These are phyloP conservation scores for Microctonus aethiopoides DNA, from an alignment of 2,888 invertebrate genomes.

Conservation along the genomic window DNA sequence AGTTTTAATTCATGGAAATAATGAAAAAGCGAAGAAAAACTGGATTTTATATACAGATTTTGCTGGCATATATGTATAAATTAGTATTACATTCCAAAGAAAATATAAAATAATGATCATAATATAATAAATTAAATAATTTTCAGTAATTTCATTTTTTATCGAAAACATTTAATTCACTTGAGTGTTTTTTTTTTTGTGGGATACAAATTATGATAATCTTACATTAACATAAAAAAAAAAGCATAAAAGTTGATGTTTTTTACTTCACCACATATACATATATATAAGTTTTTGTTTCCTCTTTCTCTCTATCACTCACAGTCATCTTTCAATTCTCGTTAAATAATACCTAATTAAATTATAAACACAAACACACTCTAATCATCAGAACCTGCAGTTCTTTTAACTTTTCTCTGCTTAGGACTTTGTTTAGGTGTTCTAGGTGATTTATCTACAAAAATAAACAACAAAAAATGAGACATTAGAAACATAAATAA, in stretches of 20 bases:
- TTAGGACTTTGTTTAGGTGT: slow-evolving; percentile 79
- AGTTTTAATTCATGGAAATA: no score
- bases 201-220: slow-evolving; percentile 40
- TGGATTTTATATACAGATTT: no score
- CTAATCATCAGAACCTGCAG: slow-evolving; percentile 78
- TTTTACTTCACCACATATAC: slow-evolving; percentile 21
- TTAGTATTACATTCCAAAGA: no score
- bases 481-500: slow-evolving; percentile 14
- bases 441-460: slow-evolving; percentile 79
- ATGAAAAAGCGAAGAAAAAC: no score
- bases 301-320: slow-evolving; percentile 33
- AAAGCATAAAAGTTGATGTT: slow-evolving; percentile 26
- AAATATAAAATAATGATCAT: no score
- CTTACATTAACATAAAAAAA: slow-evolving; percentile 33
- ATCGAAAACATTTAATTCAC: slow-evolving; percentile 43
- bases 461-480: slow-evolving; percentile 41
- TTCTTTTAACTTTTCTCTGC: slow-evolving; percentile 81
- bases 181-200: slow-evolving; percentile 4
- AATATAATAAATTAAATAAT: neutral
- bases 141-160: slow-evolving; percentile 6
- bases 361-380: slow-evolving; percentile 44
- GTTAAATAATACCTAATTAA: slow-evolving; percentile 41
- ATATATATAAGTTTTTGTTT: no score
- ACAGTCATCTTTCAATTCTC: slow-evolving; percentile 38
- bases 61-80: no score